phyloP scores from a whole-genome alignment of 2,113 vertebrate genomes.

The Oryzias curvinotus region DNA sequence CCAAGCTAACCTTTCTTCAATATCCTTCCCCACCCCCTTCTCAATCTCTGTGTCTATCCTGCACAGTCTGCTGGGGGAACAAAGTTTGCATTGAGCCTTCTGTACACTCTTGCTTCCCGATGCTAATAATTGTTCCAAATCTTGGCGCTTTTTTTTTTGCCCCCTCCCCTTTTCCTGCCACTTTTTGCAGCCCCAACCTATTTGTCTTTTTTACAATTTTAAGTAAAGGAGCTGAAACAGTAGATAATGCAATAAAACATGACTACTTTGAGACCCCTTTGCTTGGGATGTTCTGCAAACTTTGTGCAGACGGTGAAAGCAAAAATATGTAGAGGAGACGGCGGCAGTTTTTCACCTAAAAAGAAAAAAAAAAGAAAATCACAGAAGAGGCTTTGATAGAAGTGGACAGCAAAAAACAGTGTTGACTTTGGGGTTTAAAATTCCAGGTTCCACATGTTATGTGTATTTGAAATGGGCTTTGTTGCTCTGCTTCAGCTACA shows the following conservation, averaged over 20 bases:
- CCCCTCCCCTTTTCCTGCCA: background rate
- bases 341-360: too few relatives aligned
- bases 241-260: constrained; percentile 62
- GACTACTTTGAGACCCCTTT: constrained; percentile 61
- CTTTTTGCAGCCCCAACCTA: constrained; percentile 45
- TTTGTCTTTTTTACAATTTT: constrained; percentile 45
- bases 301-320: constrained; percentile 42
- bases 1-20: constrained; percentile 77
- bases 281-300: constrained; percentile 32
- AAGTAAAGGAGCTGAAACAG: constrained; percentile 55
- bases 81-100: constrained; percentile 76
- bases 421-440: constrained; percentile 49
- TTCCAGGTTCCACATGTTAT: constrained; percentile 59
- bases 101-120: constrained; percentile 65
- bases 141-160: constrained; percentile 31
- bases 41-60: constrained; percentile 71
- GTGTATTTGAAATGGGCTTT: constrained; percentile 72
- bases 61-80: constrained; percentile 67
- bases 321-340: background rate
- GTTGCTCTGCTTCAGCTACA: constrained; percentile 69
- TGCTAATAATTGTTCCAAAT: constrained; percentile 75
- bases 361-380: constrained; percentile 1
- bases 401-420: constrained; percentile 21
- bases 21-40: constrained; percentile 66
- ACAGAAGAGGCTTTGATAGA: constrained; percentile 49